Evolutionary conservation across 2,888 invertebrate species (phyloP), one percentile per base, ranked within the genome.

Genomic region (Lycaena phlaeas): DNA sequence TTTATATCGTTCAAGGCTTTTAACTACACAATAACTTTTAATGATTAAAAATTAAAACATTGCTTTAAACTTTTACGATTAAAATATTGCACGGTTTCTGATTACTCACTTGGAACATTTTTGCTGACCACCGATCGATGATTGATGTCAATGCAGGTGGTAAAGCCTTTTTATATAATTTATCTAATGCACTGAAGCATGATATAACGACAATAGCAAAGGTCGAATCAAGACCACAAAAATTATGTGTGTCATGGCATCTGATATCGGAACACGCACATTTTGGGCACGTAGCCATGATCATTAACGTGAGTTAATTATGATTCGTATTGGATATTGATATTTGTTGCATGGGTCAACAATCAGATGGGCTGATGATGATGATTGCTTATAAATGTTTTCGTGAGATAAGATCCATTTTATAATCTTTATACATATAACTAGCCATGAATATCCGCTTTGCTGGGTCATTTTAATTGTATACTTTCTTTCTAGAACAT

Each of bases 101-200:
- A n/a, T n/a, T 18, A 34, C 30, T 14, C 25, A 38, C 39, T 43
- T 34, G 43, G 34, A 49, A 49, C 49, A 46, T 49, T 41, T n/a
- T 49, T 49, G 42, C 12, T 36, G 29, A 36, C 10, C 42, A 7
- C 27, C 40, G 36, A 25, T 31, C 39, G 38, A 41, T 42, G 36
- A 46, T 48, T 49, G 42, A 49, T 48, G 43, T 44, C 43, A 39
- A 31, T 26, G 5, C 27, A 14, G 36, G 42, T 27, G 17, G 40
- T 38, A 36, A 34, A 36, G 42, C 42, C 40, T 41, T 42, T 48
- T 48, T 49, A 48, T 48, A 48, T 30, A 14, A 40, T 14, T 30
- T 17, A 25, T 26, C 12, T 22, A 22, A 7, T n/a, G 36, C 39
- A 40, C 26, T 40, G 31, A 26, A 40, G 25, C 39, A 40, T 30